Evolutionary conservation across 2,113 vertebrate species (phyloP), one percentile per base, ranked within the genome.

Genomic region (Neolamprologus hecqui): DNA sequence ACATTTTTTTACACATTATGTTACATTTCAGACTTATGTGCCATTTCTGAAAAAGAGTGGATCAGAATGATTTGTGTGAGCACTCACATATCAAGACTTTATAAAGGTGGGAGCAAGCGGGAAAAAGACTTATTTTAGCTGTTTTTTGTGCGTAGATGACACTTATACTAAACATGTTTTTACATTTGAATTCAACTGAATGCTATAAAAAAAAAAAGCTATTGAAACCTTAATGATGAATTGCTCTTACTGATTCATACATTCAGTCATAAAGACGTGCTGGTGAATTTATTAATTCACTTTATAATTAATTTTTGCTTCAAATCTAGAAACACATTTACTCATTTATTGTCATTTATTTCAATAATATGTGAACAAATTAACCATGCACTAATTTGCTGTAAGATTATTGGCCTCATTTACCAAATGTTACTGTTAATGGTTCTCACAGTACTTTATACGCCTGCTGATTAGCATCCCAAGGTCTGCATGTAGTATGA

Each of bases 11-110:
- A 94, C 88, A 94, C 75, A 84, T 92, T 87, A 88, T 94, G 96
- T 94, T 95, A 96, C 92, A 95, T 96, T 96, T 95, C 92, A 92
- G 75, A 94, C 70, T 28, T 85, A 85, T 40, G 84, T 96, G 96
- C 15, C 82, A 96, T 88, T 95, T 96, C 84, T 91, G 88, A 70
- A 92, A 93, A 92, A 60, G 47, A 70, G 28, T 4, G 33, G 45
- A 87, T 84, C 19, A 2, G 63, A 77, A 83, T 45, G 45, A 92
- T 92, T 92, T 84, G 47, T 83, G 33, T 31, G 57, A 90, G 21
- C 53, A 54, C 17, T 35, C 68, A 9, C 37, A 60, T 73, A 37
- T 81, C 33, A 60, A 65, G 7, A 42, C 45, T 35, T 80, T 6
- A 63, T 19, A 47, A 21, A 73, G 5, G 15, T 47, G 37, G 3